These are phyloP conservation scores for Ptychodera flava DNA, from an alignment of 35 echinoderm and acorn worm genomes.

Conservation along the genomic window DNA sequence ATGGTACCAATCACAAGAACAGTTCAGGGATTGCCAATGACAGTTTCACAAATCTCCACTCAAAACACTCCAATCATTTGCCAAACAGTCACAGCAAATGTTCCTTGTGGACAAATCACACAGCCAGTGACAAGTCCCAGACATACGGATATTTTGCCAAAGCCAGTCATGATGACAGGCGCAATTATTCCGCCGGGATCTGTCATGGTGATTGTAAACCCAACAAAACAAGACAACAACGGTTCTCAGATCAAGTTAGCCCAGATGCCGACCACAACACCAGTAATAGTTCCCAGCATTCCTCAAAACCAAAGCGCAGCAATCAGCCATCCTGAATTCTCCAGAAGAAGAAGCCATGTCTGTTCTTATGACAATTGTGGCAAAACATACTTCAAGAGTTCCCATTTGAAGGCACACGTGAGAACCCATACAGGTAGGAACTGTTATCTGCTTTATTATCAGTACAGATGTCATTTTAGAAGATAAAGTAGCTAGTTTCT, in stretches of 20 bases:
- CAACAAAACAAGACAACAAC: not conserved
- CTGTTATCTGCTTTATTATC: not conserved
- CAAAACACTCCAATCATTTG: not conserved
- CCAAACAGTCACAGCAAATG: not conserved
- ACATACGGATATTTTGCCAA: not conserved
- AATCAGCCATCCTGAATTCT: constrained; percentile 40
- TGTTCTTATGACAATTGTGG: constrained; percentile 71
- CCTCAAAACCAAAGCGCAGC: constrained; percentile 27
- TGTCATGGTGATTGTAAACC: not conserved
- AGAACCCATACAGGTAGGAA: constrained; percentile 95
- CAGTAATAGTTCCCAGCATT: not conserved
- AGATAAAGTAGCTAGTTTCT: too few species aligned
- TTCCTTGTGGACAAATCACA: not conserved
- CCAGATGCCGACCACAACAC: not conserved
- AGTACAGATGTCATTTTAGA: too few species aligned
- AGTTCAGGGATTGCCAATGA: not conserved
- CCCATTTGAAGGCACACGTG: constrained; percentile 97
- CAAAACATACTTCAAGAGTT: constrained; percentile 99
- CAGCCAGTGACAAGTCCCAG: not conserved
- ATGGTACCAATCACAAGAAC: not conserved
- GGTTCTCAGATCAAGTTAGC: not conserved
- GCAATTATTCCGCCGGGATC: not conserved
- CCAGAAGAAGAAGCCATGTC: constrained; percentile 80
- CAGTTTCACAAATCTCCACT: not conserved
- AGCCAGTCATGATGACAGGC: not conserved